Conservation (phyloP, 2,888 invertebrate genomes). For the Melinopterus prodromus region DNA sequence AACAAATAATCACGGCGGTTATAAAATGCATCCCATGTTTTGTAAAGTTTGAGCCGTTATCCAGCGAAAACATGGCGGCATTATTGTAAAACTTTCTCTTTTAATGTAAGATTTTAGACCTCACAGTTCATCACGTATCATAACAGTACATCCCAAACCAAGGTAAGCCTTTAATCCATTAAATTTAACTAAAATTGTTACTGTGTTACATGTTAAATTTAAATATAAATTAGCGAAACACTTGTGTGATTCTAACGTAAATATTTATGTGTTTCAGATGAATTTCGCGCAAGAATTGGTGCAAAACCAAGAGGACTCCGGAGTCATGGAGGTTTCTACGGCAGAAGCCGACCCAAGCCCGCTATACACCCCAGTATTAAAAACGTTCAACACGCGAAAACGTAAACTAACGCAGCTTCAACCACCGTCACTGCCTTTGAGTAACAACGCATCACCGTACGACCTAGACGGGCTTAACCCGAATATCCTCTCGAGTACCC, state of each 20-base stretch:
- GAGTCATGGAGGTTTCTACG: background rate
- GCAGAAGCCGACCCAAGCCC: background rate
- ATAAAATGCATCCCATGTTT: background rate
- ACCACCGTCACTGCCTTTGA: background rate
- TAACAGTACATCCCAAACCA: background rate
- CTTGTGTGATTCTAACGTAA: background rate
- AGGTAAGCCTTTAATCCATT: background rate
- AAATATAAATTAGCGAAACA: background rate
- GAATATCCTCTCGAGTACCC: constrained; percentile 48
- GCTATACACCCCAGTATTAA: constrained; percentile 11
- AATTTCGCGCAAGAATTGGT: background rate
- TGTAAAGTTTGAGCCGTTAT: background rate
- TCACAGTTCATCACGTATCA: background rate
- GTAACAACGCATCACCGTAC: constrained; percentile 8
- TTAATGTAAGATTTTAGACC: background rate
- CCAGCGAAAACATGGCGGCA: background rate
- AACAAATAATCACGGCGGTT: background rate
- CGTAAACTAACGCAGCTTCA: constrained; percentile 5
- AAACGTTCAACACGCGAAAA: constrained; percentile 6
- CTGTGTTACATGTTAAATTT: background rate
- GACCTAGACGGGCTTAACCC: background rate
- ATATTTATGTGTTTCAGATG: background rate
- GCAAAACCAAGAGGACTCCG: background rate
- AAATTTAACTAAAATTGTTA: background rate
- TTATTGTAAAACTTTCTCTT: background rate